Percentiles rank a stretch among this genome's conserved stretches.
Conservation (phyloP, 2,113 vertebrate species). For the Sclerurus mexicanus region DNA sequence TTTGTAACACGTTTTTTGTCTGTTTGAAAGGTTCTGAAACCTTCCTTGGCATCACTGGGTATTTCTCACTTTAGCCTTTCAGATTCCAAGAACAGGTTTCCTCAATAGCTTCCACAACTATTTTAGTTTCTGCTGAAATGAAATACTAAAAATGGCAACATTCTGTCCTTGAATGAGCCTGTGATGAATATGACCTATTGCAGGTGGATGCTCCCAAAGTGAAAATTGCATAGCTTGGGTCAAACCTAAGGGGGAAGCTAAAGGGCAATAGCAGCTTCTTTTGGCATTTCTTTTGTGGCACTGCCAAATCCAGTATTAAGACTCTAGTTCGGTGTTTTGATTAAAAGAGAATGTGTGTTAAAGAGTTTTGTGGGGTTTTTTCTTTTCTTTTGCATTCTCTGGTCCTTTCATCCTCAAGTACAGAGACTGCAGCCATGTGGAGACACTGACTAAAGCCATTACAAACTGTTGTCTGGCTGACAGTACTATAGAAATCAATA, state of each 20-base stretch:
- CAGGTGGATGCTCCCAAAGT: background rate
- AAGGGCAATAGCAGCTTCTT: background rate
- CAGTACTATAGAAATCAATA: background rate
- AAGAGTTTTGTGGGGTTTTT: background rate
- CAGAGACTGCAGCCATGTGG: background rate
- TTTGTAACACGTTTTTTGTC: background rate
- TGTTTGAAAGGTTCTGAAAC: background rate
- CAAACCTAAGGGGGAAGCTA: background rate
- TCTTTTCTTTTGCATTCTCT: background rate
- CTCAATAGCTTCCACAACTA: background rate
- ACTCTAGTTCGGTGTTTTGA: background rate
- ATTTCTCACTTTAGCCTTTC: background rate
- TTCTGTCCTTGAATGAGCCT: background rate
- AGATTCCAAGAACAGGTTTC: background rate
- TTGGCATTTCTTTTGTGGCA: background rate
- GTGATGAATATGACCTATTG: background rate
- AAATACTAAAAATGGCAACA: background rate
- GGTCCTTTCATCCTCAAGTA: background rate
- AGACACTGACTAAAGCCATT: background rate
- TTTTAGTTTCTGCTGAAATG: background rate
- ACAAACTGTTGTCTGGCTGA: background rate
- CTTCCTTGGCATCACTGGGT: background rate
- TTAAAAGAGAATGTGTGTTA: background rate
- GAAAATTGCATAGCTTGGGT: background rate
- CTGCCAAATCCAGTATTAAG: background rate